Evolutionary conservation across 2,888 invertebrate species (phyloP), one percentile per base, ranked within the genome.

Genomic region (Diarsia rubi): DNA sequence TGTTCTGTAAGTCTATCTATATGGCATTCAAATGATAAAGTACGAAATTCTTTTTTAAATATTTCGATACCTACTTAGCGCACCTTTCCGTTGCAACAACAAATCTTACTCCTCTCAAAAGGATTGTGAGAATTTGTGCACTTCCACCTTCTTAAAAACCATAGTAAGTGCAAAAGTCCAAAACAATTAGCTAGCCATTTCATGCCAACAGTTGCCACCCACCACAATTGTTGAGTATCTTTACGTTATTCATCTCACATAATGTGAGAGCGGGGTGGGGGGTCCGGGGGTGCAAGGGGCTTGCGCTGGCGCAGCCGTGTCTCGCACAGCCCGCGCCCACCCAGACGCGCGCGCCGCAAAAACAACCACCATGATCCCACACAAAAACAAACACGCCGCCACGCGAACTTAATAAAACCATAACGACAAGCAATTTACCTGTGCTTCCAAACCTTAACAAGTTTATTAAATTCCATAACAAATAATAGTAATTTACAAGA

Each of bases 381-480:
- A 95, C 93, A 95, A 96, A 95, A 96, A 95, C 95, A 96, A 95
- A 96, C 93, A 92, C 90, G 90, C 95, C 94, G 93, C 92, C 94
- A 94, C 93, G 95, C 94, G 92, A 95, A 94, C 95, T 94, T 91
- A 96, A 95, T 94, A 96, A 95, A 95, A 96, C 93, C 92, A 96
- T 94, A 95, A 94, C 93, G 82, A 88, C 91, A 89, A 90, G 93
- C 93, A 95, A 95, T 95, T 95, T 94, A 95, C 95, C 94, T 95
- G 91, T 93, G 93, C 93, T 94, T 93, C 95, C 92, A 95, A 95
- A 94, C 94, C 93, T 93, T 96, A 96, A 96, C 96, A 96, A 96
- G 96, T 96, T 96, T 96, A 96, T 96, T 96, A 96, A 91, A 96
- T 96, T 95, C 93, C 92, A 93, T 94, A 95, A 93, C 93, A 94